A percentile compares a stretch with the other conserved stretches of the same genome.
These are phyloP conservation scores for Caenorhabditis sp. DNA, from an alignment of 2,888 invertebrate species.

Conservation along the genomic window DNA sequence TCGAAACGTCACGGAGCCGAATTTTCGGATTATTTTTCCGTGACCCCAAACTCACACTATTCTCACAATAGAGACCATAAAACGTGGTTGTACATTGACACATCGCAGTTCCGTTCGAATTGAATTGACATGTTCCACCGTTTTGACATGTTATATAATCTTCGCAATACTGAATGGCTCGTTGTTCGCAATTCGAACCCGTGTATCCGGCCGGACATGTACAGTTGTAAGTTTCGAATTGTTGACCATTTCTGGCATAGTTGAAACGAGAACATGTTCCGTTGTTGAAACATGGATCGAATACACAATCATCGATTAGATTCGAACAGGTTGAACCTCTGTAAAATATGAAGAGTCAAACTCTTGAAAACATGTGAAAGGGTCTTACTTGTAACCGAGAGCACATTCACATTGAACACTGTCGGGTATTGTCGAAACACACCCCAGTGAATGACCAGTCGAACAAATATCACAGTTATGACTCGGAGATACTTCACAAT, in stretches of 20 bases:
- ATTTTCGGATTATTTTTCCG: neutral
- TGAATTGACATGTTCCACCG: conserved; percentile 24
- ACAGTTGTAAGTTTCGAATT: conserved; percentile 23
- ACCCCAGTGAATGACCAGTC: conserved; percentile 2
- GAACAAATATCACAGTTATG: conserved; percentile 7
- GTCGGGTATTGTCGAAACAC: conserved; percentile 5
- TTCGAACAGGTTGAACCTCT: conserved; percentile 14
- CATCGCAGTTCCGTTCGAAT: neutral
- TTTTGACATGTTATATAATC: conserved; percentile 18
- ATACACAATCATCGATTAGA: conserved; percentile 7
- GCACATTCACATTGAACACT: conserved; percentile 20
- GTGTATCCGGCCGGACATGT: conserved; percentile 18
- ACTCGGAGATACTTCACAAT: conserved; percentile 16
- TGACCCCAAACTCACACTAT: conserved; percentile 7
- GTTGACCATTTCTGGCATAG: neutral
- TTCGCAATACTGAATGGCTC: neutral
- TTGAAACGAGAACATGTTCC: conserved; percentile 15
- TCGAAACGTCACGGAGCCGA: too few relatives aligned
- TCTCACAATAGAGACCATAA: conserved; percentile 21
- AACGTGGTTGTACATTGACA: conserved; percentile 21
- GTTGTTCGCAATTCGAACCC: conserved; percentile 22
- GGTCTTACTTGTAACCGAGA: conserved; percentile 16
- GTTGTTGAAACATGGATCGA: conserved; percentile 22
- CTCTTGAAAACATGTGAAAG: neutral
- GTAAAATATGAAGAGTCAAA: neutral